Percentiles rank a stretch among this genome's conserved stretches.
phyloP scores from a whole-genome alignment of 2,797 vertebrate genomes.

The Petrocephalus sullivani region DNA sequence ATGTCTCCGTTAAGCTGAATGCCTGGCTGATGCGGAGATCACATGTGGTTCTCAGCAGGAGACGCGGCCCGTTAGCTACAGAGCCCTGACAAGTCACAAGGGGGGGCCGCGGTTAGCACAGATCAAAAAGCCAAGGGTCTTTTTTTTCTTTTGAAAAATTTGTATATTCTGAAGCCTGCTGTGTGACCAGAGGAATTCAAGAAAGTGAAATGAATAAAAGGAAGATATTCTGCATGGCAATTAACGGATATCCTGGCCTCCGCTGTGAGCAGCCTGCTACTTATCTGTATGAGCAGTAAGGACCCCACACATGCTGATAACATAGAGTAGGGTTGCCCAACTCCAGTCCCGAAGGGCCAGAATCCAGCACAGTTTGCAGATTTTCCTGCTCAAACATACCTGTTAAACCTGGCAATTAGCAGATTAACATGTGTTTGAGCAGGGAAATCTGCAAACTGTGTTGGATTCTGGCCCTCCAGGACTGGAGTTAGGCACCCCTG shows the following conservation, averaged over 20 bases:
- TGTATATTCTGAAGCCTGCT: background rate
- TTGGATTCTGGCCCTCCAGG: too few species aligned
- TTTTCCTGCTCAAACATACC: too few species aligned
- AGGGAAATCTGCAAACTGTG: too few species aligned
- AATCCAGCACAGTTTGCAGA: too few species aligned
- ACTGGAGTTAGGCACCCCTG: too few species aligned
- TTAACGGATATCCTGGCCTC: background rate
- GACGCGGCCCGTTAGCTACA: background rate
- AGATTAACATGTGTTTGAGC: too few species aligned
- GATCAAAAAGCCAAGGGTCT: background rate
- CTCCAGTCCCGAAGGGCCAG: too few species aligned
- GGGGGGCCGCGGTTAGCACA: background rate
- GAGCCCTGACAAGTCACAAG: background rate
- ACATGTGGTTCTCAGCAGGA: constrained; percentile 18
- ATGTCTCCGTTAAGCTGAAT: background rate
- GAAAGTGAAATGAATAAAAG: background rate
- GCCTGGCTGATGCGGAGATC: background rate
- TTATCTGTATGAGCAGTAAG: constrained; percentile 1
- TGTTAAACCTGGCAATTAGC: too few species aligned
- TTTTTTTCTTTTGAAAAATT: background rate
- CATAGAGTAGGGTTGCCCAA: background rate
- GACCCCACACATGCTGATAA: background rate
- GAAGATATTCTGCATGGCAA: background rate
- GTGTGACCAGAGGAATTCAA: background rate
- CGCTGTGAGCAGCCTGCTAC: background rate